These are phyloP conservation scores for Rhynchonema sp. DNA, from an alignment of 2,888 invertebrate species.

Conservation along the genomic window DNA sequence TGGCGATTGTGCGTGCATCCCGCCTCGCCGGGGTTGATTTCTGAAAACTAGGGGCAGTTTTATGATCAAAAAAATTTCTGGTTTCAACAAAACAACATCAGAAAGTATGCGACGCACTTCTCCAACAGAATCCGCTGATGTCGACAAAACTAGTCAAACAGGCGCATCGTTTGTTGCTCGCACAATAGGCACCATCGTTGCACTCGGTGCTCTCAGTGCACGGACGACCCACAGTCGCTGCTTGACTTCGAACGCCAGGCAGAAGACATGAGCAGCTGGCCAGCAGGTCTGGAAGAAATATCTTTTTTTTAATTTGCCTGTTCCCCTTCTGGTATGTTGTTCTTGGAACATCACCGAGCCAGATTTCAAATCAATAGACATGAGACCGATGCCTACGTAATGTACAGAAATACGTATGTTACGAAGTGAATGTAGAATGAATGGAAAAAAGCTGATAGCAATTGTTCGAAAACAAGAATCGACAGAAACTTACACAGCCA, in stretches of 20 bases:
- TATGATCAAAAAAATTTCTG: background rate
- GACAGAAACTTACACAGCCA: too few species aligned
- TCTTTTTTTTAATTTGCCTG: too few species aligned
- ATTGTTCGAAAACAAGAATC: too few species aligned
- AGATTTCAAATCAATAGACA: too few species aligned
- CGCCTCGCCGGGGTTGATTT: conserved; percentile 26
- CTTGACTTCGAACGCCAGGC: background rate
- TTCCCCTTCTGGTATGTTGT: too few species aligned
- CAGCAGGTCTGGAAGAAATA: too few species aligned
- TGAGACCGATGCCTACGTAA: too few species aligned
- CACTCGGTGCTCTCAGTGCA: conserved; percentile 1
- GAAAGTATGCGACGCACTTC: background rate
- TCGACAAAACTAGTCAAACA: background rate
- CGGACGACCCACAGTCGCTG: background rate
- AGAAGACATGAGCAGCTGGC: too few species aligned
- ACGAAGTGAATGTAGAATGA: too few species aligned
- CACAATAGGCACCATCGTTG: background rate
- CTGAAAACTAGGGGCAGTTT: conserved; percentile 11
- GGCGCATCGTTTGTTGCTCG: background rate
- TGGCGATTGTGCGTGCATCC: conserved; percentile 25
- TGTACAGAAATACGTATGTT: too few species aligned
- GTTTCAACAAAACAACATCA: background rate
- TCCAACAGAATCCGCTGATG: background rate
- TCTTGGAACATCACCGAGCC: too few species aligned
- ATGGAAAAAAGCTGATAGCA: too few species aligned